These are phyloP conservation scores for Ennomos fuscantarius DNA, from an alignment of 2,888 invertebrate species.

Conservation along the genomic window DNA sequence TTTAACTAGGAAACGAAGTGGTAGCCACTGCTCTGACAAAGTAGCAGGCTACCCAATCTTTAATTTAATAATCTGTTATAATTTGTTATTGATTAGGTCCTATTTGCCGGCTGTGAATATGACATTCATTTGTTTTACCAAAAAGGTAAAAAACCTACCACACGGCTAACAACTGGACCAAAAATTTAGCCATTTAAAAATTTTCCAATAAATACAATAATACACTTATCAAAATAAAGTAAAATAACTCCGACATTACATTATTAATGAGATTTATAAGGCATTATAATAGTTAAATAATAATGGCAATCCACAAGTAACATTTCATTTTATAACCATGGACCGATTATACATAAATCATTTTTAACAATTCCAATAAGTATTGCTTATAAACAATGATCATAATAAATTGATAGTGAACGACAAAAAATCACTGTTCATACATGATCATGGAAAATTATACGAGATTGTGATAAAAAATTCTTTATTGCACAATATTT, in stretches of 20 bases:
- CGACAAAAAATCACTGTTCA: slow-evolving; percentile 9
- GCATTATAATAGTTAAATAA: slow-evolving; percentile 34
- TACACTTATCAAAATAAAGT: slow-evolving; percentile 33
- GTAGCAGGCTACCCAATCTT: background rate
- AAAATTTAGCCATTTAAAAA: slow-evolving; percentile 17
- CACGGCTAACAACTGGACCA: slow-evolving; percentile 14
- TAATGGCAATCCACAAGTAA: slow-evolving; percentile 37
- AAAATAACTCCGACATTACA: slow-evolving; percentile 21
- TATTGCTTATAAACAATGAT: slow-evolving; percentile 40
- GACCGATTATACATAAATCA: slow-evolving; percentile 29
- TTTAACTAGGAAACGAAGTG: slow-evolving; percentile 2
- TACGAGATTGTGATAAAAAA: slow-evolving; percentile 30
- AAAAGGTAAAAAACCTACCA: slow-evolving; percentile 3
- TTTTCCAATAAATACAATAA: slow-evolving; percentile 41
- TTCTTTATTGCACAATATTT: background rate
- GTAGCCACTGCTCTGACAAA: slow-evolving; percentile 3
- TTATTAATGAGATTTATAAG: slow-evolving; percentile 44
- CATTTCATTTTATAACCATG: slow-evolving; percentile 22
- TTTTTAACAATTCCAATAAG: slow-evolving; percentile 40
- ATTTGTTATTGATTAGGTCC: background rate
- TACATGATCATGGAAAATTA: slow-evolving; percentile 17
- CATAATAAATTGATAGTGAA: slow-evolving; percentile 37
- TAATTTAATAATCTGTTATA: too few species aligned
- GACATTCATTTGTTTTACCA: slow-evolving; percentile 8
- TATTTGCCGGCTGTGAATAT: slow-evolving; percentile 8